These are phyloP conservation scores for Mico argentatus DNA, from an alignment of 2,797 vertebrate species.

Conservation along the genomic window DNA sequence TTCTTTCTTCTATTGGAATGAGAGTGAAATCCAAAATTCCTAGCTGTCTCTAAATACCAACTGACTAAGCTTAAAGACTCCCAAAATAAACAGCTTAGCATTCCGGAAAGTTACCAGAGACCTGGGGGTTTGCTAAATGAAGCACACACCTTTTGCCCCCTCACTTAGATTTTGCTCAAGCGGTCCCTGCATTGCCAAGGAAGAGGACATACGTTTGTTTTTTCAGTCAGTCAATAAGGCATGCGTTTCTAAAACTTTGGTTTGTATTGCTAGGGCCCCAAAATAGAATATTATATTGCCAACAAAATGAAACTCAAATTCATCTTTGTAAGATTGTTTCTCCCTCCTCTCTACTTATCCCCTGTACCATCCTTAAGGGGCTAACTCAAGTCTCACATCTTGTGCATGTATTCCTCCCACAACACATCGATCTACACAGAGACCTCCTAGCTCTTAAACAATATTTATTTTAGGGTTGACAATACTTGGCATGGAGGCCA, in stretches of 20 bases:
- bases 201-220: conserved; percentile 21
- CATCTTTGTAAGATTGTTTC: not conserved
- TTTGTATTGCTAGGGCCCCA: not conserved
- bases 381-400: not conserved
- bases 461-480: not conserved
- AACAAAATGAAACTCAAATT: conserved; percentile 22
- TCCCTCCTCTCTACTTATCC: not conserved
- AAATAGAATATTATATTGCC: conserved; percentile 23
- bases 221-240: not conserved
- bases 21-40: conserved; percentile 77
- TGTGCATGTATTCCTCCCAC: not conserved
- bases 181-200: not conserved
- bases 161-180: not conserved
- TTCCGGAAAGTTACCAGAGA: conserved; percentile 71
- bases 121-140: conserved; percentile 39
- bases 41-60: conserved; percentile 81
- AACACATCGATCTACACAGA: not conserved
- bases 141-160: conserved; percentile 35
- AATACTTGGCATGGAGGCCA: not conserved
- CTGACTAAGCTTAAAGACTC: conserved; percentile 76
- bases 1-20: conserved; percentile 69
- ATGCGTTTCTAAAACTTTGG: not conserved
- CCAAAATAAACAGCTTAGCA: conserved; percentile 81
- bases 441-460: not conserved
- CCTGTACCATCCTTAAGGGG: not conserved